phyloP scores from a whole-genome alignment of 2,113 vertebrate species.

The Ceyx cyanopectus region DNA sequence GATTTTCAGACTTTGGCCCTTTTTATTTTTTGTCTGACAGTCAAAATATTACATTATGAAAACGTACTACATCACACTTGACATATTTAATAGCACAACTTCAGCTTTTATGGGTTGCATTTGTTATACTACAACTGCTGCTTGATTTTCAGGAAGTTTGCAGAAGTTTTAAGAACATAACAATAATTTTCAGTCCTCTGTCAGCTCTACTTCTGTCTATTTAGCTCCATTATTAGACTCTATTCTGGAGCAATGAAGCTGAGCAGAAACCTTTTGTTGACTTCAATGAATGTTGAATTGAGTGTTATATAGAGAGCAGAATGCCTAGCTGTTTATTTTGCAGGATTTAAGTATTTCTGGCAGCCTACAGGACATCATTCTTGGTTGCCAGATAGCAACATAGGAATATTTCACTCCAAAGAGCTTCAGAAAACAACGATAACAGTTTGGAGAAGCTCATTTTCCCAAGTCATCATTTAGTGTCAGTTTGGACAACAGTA shows the following conservation, averaged over 20 bases:
- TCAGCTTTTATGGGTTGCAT: background rate
- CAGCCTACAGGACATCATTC: background rate
- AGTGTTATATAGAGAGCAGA: background rate
- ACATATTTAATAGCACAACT: background rate
- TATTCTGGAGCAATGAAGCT: background rate
- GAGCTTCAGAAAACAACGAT: background rate
- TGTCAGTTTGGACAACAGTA: background rate
- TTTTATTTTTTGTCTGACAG: background rate
- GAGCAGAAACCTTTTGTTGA: background rate
- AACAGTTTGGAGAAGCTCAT: background rate
- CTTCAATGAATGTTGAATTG: background rate
- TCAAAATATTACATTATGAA: background rate
- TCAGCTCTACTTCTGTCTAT: background rate
- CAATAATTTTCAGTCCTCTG: background rate
- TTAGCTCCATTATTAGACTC: background rate
- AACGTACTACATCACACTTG: background rate
- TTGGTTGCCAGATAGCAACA: background rate
- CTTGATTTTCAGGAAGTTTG: background rate
- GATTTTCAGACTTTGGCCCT: accelerated
- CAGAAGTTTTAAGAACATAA: background rate
- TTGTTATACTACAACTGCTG: background rate
- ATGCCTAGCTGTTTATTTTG: background rate
- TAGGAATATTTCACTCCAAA: background rate
- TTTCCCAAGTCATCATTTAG: background rate
- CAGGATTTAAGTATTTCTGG: background rate